Conservation (phyloP, 2,113 vertebrate species). For the Syrrhaptes paradoxus region DNA sequence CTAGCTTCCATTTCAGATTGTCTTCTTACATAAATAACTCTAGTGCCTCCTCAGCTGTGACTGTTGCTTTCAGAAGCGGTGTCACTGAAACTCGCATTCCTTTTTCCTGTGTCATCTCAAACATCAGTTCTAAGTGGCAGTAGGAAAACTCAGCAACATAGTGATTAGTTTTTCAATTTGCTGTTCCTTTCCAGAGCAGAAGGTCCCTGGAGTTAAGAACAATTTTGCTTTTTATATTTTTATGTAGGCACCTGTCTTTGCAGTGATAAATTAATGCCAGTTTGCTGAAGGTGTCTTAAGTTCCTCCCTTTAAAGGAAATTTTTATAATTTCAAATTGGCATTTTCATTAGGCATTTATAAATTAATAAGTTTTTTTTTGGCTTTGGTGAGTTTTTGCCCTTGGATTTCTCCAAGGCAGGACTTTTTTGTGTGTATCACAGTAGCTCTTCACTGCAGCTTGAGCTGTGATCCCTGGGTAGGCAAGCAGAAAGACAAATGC, state of each 20-base stretch:
- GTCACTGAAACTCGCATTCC: neutral
- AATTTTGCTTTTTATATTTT: neutral
- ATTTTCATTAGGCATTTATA: conserved; percentile 44
- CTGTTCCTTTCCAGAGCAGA: neutral
- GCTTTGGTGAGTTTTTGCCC: neutral
- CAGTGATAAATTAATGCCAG: neutral
- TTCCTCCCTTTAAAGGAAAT: neutral
- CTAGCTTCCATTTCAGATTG: neutral
- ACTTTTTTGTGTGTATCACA: neutral
- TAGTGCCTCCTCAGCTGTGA: neutral
- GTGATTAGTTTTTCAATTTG: neutral
- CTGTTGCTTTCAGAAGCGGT: neutral
- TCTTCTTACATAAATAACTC: neutral
- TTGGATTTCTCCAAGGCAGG: neutral
- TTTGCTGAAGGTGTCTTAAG: neutral
- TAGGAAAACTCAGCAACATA: neutral
- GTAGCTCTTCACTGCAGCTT: neutral
- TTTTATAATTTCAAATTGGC: neutral
- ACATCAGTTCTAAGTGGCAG: neutral
- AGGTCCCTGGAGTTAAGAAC: neutral
- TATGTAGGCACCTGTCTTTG: neutral
- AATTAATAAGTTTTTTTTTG: neutral
- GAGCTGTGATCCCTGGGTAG: neutral
- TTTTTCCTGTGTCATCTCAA: neutral
- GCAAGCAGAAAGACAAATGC: neutral